Conservation (phyloP, 2,113 vertebrate species). For the Athene noctua region DNA sequence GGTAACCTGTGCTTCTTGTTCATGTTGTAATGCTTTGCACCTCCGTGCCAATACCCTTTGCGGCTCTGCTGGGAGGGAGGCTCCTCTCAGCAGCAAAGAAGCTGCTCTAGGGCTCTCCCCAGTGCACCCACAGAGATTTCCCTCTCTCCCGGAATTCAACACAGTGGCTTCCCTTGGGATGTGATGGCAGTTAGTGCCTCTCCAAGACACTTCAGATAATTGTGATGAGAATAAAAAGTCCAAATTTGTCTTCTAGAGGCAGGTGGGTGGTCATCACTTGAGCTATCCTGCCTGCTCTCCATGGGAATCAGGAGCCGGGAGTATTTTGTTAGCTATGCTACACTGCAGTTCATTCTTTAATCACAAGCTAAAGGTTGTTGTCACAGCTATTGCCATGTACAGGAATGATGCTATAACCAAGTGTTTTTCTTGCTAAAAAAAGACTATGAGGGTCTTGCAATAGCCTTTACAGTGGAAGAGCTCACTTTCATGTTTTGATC, state of each 20-base stretch:
- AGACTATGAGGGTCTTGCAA: background rate
- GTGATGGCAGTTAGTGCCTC: background rate
- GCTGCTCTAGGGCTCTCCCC: background rate
- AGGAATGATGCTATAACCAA: background rate
- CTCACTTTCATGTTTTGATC: background rate
- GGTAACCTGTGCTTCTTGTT: slow-evolving; percentile 70
- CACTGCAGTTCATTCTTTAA: background rate
- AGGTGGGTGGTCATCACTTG: background rate
- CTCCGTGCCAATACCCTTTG: background rate
- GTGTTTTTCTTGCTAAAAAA: background rate
- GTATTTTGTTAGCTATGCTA: background rate
- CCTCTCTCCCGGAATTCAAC: background rate
- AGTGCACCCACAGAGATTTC: background rate
- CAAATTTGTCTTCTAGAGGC: background rate
- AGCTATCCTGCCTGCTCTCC: background rate
- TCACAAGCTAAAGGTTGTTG: background rate
- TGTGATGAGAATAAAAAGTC: background rate
- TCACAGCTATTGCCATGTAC: background rate
- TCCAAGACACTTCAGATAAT: background rate
- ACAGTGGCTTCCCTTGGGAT: background rate
- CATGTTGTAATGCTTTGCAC: background rate
- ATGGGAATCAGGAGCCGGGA: background rate
- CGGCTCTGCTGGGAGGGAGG: background rate
- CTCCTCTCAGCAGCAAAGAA: background rate
- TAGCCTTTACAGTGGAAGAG: background rate